Base-by-base conservation (phyloP, 2,888 invertebrate species). In the Lasioglossum villosulum region DNA sequence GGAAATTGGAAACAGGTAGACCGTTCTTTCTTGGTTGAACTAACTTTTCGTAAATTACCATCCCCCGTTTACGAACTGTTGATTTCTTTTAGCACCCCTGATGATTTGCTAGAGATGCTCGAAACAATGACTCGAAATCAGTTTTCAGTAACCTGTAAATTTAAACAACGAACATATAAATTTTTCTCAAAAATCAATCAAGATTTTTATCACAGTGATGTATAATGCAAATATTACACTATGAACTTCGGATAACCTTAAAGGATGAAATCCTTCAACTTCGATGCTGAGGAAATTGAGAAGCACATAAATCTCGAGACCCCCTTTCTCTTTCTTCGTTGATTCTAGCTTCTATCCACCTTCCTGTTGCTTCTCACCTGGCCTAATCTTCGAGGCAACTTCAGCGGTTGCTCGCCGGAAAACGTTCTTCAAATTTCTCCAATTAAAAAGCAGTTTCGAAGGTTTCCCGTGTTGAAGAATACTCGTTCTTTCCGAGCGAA, bases 391-490 rank as follows among this genome's bases (percentile, higher is more conserved):
- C 72, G 16, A 42, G 10, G 72, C 72, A n/a, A 52, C 63, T 30
- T 14, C 45, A 45, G 16, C 68, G 59, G 66, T 48, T 85, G 73
- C 52, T 80, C 52, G n/a, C 12, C 23, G 37, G 37, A 34, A 68
- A 34, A 12, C 23, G 10, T 37, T 68, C 23, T 63, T 27, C 34
- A 71, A 56, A 66, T 73, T 52, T 42, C 56, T 27, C 42, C n/a
- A 63, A 78, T 84, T 84, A 78, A 81, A 86, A 81, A 81, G 78
- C 39, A 27, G 27, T 72, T 70, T 27, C 52, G 73, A 34, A 70
- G 70, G 63, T 71, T 77, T 74, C n/a, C 66, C 42, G 68, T 73
- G 39, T 23, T 30, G 27, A 48, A 19, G 30, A 10, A 37, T 63
- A 34, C 72, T 66, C 59, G 30, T 27, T 77, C 77, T 52, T 73